phyloP scores from a whole-genome alignment of 1,140 invertebrate species.

The Cotesia glomerata region DNA sequence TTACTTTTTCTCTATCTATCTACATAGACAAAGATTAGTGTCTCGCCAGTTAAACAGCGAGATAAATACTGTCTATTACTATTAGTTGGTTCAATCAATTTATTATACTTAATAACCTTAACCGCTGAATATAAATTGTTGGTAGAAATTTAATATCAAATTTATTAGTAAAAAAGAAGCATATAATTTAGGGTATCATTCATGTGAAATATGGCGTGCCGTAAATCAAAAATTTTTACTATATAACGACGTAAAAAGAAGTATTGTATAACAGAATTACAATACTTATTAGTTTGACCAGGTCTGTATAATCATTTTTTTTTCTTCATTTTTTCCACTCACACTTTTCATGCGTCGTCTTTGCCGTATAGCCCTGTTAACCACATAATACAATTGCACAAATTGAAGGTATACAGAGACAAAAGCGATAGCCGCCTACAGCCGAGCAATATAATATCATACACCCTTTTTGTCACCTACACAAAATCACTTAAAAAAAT shows the following conservation, averaged over 20 bases:
- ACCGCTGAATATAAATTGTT: too few species aligned
- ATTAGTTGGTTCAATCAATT: too few species aligned
- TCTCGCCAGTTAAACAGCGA: too few species aligned
- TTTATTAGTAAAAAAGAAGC: constrained; percentile 14
- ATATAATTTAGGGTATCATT: neutral
- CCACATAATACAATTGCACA: constrained; percentile 39
- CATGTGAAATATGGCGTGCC: constrained; percentile 14
- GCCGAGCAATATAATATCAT: constrained; percentile 41
- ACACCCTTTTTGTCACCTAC: constrained; percentile 38
- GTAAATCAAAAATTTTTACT: constrained; percentile 31
- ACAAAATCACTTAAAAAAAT: constrained; percentile 32
- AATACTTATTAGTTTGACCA: constrained; percentile 54
- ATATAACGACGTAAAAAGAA: constrained; percentile 46
- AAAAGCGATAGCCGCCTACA: constrained; percentile 47
- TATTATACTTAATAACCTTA: too few species aligned
- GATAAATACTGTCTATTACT: too few species aligned
- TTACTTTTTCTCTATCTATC: too few species aligned
- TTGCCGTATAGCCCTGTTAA: constrained; percentile 29
- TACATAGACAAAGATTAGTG: too few species aligned
- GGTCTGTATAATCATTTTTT: constrained; percentile 44
- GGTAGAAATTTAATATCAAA: constrained; percentile 11
- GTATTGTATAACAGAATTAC: constrained; percentile 47
- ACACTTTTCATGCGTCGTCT: neutral
- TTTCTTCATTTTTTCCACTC: neutral
- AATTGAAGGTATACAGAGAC: constrained; percentile 44